Evolutionary conservation across 2,888 invertebrate genomes (phyloP).

Genomic region (Spisula solida): DNA sequence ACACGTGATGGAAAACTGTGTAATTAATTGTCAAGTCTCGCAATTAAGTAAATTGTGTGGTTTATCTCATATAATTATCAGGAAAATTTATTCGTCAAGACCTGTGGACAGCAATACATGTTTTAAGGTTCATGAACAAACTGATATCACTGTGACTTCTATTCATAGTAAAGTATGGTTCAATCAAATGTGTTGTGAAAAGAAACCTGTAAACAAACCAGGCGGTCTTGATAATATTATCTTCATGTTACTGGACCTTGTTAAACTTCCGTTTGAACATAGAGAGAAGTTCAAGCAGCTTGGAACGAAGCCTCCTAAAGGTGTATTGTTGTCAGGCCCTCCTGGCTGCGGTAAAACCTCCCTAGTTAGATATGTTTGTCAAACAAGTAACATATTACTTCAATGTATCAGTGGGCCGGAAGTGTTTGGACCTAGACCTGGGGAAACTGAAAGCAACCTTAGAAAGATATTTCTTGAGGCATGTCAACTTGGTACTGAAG

Average conservation of each 20-base stretch:
- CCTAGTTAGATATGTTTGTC: constrained; percentile 91
- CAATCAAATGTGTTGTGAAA: constrained; percentile 54
- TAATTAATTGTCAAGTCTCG: constrained; percentile 69
- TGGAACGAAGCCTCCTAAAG: constrained; percentile 73
- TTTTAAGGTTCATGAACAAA: constrained; percentile 68
- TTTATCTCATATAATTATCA: constrained; percentile 74
- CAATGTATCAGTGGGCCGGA: constrained; percentile 88
- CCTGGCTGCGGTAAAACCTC: constrained; percentile 88
- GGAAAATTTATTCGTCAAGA: constrained; percentile 38
- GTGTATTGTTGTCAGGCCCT: constrained; percentile 83
- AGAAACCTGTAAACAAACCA: constrained; percentile 41
- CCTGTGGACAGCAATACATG: constrained; percentile 21
- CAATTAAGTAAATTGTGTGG: constrained; percentile 77
- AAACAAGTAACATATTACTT: constrained; percentile 88
- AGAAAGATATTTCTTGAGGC: constrained; percentile 88
- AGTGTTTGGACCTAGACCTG: constrained; percentile 88
- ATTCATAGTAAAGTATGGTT: constrained; percentile 79
- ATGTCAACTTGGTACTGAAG: constrained; percentile 85
- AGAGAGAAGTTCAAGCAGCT: constrained; percentile 55
- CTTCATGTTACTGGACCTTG: constrained; percentile 74
- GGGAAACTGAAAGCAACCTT: constrained; percentile 89
- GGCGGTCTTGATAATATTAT: constrained; percentile 79
- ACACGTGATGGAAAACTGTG: constrained; percentile 65
- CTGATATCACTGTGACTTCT: constrained; percentile 72
- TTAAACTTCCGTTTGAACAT: constrained; percentile 70